Percentiles rank a stretch among this genome's conserved stretches.
Conservation (phyloP, 2,797 vertebrate species). For the Prionace glauca region DNA sequence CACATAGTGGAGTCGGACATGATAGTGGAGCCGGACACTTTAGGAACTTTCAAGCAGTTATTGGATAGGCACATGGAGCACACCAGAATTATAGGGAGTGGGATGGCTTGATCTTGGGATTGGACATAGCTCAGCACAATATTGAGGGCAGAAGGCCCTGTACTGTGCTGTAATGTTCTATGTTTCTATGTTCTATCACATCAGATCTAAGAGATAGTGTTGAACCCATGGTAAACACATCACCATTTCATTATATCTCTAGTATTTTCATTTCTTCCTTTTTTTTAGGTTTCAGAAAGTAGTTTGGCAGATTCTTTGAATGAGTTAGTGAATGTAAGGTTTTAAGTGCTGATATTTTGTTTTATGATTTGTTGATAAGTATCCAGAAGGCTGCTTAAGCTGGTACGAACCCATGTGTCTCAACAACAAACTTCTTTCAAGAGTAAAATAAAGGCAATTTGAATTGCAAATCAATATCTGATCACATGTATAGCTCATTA, state of each 20-base stretch:
- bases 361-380: not conserved
- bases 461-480: slow-evolving; percentile 48
- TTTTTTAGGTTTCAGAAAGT: not conserved
- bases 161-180: no score
- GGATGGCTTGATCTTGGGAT: no score
- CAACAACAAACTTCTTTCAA: slow-evolving; percentile 33
- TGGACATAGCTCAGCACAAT: no score
- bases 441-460: slow-evolving; percentile 38
- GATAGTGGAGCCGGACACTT: no score
- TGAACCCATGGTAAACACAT: not conserved
- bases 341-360: not conserved
- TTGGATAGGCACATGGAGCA: no score
- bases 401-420: not conserved
- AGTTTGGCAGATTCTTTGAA: not conserved
- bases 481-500: slow-evolving; percentile 57
- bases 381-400: not conserved
- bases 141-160: no score
- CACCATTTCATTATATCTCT: not conserved
- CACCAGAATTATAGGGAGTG: no score
- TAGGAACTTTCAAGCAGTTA: no score
- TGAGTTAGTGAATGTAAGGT: not conserved
- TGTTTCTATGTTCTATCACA: no score
- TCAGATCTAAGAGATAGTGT: not conserved
- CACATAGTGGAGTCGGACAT: not conserved
- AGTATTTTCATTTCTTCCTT: not conserved